These are phyloP conservation scores for Acrobasis suavella DNA, from an alignment of 2,888 invertebrate species.

Conservation along the genomic window DNA sequence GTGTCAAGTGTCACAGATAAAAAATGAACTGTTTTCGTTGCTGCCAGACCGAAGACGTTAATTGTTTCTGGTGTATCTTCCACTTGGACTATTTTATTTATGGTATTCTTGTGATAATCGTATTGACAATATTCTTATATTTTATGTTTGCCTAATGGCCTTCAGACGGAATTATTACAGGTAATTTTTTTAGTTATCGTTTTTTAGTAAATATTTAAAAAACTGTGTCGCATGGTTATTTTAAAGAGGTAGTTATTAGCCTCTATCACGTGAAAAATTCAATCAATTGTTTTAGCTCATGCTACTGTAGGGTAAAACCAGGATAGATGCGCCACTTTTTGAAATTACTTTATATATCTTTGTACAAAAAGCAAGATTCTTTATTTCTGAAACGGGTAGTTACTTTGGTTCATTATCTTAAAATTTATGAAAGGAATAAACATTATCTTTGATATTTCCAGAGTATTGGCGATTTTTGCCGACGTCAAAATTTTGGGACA, in stretches of 20 bases:
- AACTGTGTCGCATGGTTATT: not conserved
- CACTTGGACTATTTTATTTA: slow-evolving; percentile 60
- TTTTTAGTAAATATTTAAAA: not conserved
- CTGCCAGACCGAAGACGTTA: slow-evolving; percentile 34
- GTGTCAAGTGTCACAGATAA: not conserved
- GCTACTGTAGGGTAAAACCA: too few species aligned
- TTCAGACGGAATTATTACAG: slow-evolving; percentile 11
- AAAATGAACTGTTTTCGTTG: slow-evolving; percentile 31
- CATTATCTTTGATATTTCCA: too few species aligned
- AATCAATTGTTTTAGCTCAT: too few species aligned
- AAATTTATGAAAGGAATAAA: too few species aligned
- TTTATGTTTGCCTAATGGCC: slow-evolving; percentile 43
- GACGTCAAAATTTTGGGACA: too few species aligned
- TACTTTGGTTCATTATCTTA: too few species aligned
- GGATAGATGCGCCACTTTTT: too few species aligned
- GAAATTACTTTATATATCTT: too few species aligned
- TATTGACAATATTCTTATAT: slow-evolving; percentile 56
- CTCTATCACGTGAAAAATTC: too few species aligned
- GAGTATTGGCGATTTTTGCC: too few species aligned
- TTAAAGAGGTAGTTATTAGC: not conserved
- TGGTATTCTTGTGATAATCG: slow-evolving; percentile 42
- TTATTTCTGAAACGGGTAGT: too few species aligned
- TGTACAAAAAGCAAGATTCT: too few species aligned
- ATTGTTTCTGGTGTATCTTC: slow-evolving; percentile 48
- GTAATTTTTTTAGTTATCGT: slow-evolving; percentile 6